Evolutionary conservation across 2,797 vertebrate species (phyloP), one percentile per base, ranked within the genome.

Genomic region (Falco columbarius): DNA sequence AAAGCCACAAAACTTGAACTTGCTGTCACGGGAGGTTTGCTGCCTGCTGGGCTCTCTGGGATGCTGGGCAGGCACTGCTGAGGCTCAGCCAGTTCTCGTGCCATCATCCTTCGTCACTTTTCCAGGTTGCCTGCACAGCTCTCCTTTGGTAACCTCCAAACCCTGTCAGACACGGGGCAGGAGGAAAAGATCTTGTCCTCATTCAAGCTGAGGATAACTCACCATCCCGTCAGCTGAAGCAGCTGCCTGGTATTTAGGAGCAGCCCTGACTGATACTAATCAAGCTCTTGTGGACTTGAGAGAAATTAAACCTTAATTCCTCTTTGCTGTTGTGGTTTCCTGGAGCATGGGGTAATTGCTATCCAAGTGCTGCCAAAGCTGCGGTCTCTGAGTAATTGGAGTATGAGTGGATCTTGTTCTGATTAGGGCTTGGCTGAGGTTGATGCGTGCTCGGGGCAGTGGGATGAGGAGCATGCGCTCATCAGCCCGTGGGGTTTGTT

Each of bases 311-410:
- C 65, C 46, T 55, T 86, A 72, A 94, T 89, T 95, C 93, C 89
- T 86, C 49, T 68, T 89, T 63, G 89, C 91, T 92, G 75, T 88
- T 82, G 89, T n/a, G 91, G 96, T 94, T 97, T 95, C 96, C 95
- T 91, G 93, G 94, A 95, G 94, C 92, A 80, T 52, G 5, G 94
- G 81, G 81, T 91, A 87, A 91, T 80, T 74, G 86, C 93, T 74
- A 1, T 34, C 74, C n/a, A 36, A 77, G 56, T 1, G 15, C 85
- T 95, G 96, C 93, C 94, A 94, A 93, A 75, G 58, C 94, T 75
- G 91, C 34, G 61, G 93, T 81, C 96, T 83, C 75, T 49, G 86
- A 81, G 86, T 87, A 91, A 94, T 27, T 66, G 93, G 86, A 93
- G 89, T 58, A 76, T 13, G 85, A 93, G 91, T 6, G 27, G 85